Percentiles rank a stretch among this genome's conserved stretches.
phyloP scores from a whole-genome alignment of 2,113 vertebrate genomes.

The Cyprinodon variegatus region DNA sequence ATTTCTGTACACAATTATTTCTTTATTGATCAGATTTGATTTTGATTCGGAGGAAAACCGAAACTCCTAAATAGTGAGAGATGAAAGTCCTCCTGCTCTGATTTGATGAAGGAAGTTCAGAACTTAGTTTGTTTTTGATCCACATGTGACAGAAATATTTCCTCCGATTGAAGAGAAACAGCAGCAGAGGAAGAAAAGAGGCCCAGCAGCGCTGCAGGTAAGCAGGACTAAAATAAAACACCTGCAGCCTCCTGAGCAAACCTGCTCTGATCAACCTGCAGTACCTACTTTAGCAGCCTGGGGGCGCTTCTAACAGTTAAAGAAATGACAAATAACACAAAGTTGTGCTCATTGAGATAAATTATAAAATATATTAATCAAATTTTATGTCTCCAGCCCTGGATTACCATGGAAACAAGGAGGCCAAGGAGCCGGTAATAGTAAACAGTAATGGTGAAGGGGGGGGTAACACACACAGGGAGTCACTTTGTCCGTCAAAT shows the following conservation, averaged over 20 bases:
- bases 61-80: too few species aligned
- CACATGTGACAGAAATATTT: too few species aligned
- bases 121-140: too few species aligned
- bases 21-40: too few species aligned
- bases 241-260: not conserved
- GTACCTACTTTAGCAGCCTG: not conserved
- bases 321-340: not conserved
- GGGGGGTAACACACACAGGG: slow-evolving; percentile 6
- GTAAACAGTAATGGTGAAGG: not conserved
- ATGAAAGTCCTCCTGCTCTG: too few species aligned
- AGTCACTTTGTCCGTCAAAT: slow-evolving; percentile 66
- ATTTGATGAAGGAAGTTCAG: too few species aligned
- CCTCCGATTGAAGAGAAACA: not conserved
- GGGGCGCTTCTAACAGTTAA: not conserved
- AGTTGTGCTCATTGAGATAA: not conserved
- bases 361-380: not conserved
- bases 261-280: not conserved
- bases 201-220: not conserved
- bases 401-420: too few species aligned
- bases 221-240: not conserved
- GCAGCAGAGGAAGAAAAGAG: not conserved
- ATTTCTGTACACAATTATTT: too few species aligned
- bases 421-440: not conserved
- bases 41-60: too few species aligned
- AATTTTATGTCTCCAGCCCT: not conserved